Percentiles rank a stretch among this genome's conserved stretches.
Evolutionary conservation across 2,113 vertebrate genomes (phyloP).

Genomic region (Gallinago undulata): DNA sequence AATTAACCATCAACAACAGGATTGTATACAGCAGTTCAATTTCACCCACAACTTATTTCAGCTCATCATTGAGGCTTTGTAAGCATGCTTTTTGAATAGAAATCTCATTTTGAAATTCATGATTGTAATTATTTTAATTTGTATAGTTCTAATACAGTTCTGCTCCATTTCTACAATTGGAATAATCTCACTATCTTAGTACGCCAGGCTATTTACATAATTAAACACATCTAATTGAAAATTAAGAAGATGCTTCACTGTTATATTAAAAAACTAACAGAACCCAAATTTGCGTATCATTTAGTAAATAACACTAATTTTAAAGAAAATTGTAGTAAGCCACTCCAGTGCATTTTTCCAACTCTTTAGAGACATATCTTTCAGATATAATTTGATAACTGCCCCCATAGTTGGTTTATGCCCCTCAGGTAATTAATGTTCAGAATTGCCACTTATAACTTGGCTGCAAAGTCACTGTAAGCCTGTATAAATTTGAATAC

Average conservation of each 20-base stretch:
- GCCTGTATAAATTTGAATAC: not conserved
- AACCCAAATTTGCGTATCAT: not conserved
- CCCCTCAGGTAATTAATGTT: not conserved
- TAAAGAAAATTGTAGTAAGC: not conserved
- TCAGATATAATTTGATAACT: not conserved
- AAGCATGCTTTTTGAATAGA: not conserved
- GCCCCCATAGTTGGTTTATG: not conserved
- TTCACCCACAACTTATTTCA: not conserved
- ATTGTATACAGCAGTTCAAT: not conserved
- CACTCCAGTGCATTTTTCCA: not conserved
- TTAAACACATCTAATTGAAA: not conserved
- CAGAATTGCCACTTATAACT: not conserved
- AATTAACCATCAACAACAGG: not conserved
- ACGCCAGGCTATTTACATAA: not conserved
- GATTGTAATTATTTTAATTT: not conserved
- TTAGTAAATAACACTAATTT: not conserved
- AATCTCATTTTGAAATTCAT: not conserved
- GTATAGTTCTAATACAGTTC: not conserved
- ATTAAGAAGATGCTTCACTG: not conserved
- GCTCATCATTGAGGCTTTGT: not conserved
- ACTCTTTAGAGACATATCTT: not conserved
- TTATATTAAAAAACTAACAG: not conserved
- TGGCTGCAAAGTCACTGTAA: not conserved
- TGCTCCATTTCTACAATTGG: not conserved
- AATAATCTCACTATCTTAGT: not conserved